Conservation (phyloP, 2,888 invertebrate genomes). For the Patella ulyssiponensis region DNA sequence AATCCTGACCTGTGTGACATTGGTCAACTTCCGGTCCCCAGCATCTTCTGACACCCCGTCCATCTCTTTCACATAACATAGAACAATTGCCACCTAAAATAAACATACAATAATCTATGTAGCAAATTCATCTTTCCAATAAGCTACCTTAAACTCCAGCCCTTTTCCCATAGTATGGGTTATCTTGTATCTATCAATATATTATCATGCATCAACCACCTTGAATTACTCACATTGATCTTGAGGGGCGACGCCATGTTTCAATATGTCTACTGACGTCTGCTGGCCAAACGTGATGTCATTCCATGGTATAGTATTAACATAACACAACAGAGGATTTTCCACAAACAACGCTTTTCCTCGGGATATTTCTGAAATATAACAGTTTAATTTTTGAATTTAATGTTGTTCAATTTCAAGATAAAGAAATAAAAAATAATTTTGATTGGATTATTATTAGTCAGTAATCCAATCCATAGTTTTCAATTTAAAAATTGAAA, state of each 20-base stretch:
- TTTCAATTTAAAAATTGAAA: no score
- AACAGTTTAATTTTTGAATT: constrained; percentile 2
- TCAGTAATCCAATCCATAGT: no score
- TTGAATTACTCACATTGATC: not conserved
- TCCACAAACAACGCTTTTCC: constrained; percentile 93
- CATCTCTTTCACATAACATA: no score
- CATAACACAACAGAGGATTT: constrained; percentile 93
- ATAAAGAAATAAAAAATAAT: no score
- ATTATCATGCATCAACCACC: not conserved
- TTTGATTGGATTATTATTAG: no score
- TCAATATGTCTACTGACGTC: not conserved
- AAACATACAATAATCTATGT: no score
- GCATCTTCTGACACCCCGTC: not conserved
- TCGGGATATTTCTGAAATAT: constrained; percentile 82
- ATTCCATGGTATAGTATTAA: constrained; percentile 92
- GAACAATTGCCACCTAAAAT: no score
- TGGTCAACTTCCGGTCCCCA: constrained; percentile 9
- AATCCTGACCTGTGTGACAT: not conserved
- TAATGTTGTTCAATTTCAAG: no score
- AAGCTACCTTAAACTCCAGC: no score
- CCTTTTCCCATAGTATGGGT: no score
- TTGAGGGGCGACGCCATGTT: not conserved
- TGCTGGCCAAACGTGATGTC: constrained; percentile 65
- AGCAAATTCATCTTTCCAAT: no score
- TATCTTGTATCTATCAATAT: not conserved